Conservation (phyloP, 1,140 invertebrate species). For the Aphidius ervi region DNA sequence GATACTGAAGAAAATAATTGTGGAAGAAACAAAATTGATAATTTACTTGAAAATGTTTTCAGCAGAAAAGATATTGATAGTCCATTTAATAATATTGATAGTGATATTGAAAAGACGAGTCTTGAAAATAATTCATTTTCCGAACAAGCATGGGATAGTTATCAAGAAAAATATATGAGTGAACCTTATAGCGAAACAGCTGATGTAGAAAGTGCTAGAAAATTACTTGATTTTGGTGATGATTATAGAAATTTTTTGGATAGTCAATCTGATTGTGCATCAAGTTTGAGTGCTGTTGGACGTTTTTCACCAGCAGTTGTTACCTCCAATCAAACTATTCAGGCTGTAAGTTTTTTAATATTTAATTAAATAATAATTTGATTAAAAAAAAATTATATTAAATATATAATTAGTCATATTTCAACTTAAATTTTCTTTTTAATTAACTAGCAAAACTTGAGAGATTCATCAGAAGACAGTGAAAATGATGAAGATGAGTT, state of each 20-base stretch:
- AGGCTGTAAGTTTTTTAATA: conserved; percentile 44
- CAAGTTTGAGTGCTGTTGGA: conserved; percentile 64
- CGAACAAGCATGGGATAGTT: conserved; percentile 81
- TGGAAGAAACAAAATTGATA: conserved; percentile 30
- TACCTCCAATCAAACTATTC: conserved; percentile 38
- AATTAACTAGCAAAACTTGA: conserved; percentile 27
- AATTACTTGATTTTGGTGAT: conserved; percentile 82
- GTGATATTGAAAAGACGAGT: conserved; percentile 51
- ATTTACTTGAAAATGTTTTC: conserved; percentile 35
- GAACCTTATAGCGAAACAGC: conserved; percentile 87
- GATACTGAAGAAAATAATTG: conserved; percentile 50
- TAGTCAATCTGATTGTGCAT: conserved; percentile 79
- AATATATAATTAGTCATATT: conserved; percentile 16
- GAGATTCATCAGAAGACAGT: conserved; percentile 40
- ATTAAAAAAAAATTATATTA: neutral
- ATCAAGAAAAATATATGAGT: conserved; percentile 87
- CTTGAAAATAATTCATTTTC: conserved; percentile 71
- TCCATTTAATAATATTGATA: conserved; percentile 39
- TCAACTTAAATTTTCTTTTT: conserved; percentile 17
- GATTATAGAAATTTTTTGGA: conserved; percentile 86
- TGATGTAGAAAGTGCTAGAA: conserved; percentile 77
- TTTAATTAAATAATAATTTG: neutral
- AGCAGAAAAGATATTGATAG: conserved; percentile 35
- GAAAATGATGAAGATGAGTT: conserved; percentile 57
- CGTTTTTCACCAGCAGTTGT: conserved; percentile 32